A percentile compares a stretch with the other conserved stretches of the same genome.
These are phyloP conservation scores for Hemistola chrysoprasaria DNA, from an alignment of 2,888 invertebrate species.

Conservation along the genomic window DNA sequence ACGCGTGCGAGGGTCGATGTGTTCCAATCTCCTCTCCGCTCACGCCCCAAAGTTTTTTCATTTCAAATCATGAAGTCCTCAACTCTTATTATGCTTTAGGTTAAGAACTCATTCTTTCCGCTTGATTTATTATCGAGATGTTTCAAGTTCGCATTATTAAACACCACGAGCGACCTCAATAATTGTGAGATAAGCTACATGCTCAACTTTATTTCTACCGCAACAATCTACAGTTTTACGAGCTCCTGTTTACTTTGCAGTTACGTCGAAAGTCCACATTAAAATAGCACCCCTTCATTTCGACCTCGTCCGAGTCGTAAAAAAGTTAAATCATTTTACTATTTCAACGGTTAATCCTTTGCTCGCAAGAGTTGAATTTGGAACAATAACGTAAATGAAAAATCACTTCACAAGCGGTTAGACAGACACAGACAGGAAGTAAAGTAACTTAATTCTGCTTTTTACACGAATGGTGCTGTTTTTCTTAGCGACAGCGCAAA, in stretches of 20 bases:
- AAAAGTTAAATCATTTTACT: constrained; percentile 21
- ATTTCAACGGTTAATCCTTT: constrained; percentile 19
- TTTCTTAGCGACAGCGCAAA: constrained; percentile 1
- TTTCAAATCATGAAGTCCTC: constrained; percentile 17
- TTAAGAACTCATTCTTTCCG: background rate
- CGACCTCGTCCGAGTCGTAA: constrained; percentile 15
- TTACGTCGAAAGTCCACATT: constrained; percentile 11
- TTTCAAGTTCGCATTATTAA: background rate
- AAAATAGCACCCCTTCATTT: constrained; percentile 13
- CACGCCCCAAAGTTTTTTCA: constrained; percentile 19
- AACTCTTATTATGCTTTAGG: constrained; percentile 6
- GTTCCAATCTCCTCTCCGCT: constrained; percentile 14
- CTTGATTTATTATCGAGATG: background rate
- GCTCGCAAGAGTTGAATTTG: constrained; percentile 4
- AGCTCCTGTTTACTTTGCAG: constrained; percentile 6
- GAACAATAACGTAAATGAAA: constrained; percentile 35
- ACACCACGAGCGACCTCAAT: background rate
- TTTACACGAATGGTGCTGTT: constrained; percentile 28
- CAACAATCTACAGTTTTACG: constrained; percentile 4
- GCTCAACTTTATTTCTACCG: background rate
- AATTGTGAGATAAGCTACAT: background rate
- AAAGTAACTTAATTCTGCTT: constrained; percentile 33
- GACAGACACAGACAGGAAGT: constrained; percentile 34
- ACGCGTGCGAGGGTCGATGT: constrained; percentile 29
- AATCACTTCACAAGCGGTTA: constrained; percentile 34